Evolutionary conservation across 2,888 invertebrate species (phyloP), one percentile per base, ranked within the genome.

Genomic region (Aspidiotus destructor): DNA sequence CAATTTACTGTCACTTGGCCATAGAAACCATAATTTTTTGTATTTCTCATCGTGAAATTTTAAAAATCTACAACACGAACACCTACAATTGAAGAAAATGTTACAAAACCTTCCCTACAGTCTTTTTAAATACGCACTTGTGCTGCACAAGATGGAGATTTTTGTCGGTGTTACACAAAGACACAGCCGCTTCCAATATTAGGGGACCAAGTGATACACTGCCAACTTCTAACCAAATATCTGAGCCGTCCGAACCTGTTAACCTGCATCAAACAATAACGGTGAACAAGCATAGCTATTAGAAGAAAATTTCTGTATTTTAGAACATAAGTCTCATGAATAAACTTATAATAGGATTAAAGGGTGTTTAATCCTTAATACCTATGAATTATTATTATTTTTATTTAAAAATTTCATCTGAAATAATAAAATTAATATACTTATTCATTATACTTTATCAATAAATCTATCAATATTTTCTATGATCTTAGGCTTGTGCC

Each of bases 11-110:
- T 84, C 82, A 17, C 76, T 75, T 0, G 89, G 86, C 97, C 97
- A 98, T 41, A 99, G 78, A 76, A 99, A 98, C 92, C 94, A 95
- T 48, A 99, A 80, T 69, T 95, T 84, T 75, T 90, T 91, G 0
- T 86, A 86, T 73, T 86, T 84, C 28, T 86, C 86, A 78, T 99
- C 98, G 74, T 92, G 91, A 61, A 85, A 83, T 75, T 86, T 87
- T 57, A 92, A 77, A 76, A 89, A 87, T 73, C 80, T 81, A 53
- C 17, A 52, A 60, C n/a, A 63, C 1, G 16, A 41, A 61, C 6
- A 3, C 15, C 7, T 57, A 16, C 57, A 3, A 7, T 13, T 13
- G 15, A 28, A 57, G 17, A 11, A 16, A 15, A 57, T n/a, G 16
- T 11, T 11, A 57, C 10, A 2, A n/a, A 57, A 1, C 8, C 9